Base-by-base conservation (phyloP, 1,140 invertebrate genomes). In the Macrocentrus cingulum region DNA sequence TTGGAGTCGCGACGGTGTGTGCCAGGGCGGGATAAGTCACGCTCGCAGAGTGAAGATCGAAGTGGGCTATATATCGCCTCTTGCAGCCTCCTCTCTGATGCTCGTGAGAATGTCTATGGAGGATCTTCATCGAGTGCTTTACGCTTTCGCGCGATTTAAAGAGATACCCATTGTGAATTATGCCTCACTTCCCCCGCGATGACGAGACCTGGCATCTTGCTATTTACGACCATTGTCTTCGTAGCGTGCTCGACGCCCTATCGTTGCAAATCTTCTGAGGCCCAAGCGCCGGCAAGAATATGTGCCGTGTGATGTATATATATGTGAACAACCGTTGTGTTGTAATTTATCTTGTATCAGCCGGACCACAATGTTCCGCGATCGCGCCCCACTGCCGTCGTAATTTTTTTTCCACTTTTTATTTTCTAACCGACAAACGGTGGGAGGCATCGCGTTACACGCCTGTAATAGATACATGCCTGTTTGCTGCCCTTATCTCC, bases 381-480 rank as follows among this genome's bases (percentile, higher is more conserved):
- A 34, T 11, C 13, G 4, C 36, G 34, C 32, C 54, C 25, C 44
- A 18, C 54, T 46, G 18, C 44, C 29, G 9, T 46, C 42, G 19
- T 34, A 34, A 18, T 56, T 9, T 46, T 46, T 48, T 56, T 48
- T 46, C 8, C 49, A 1, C 11, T 16, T 51, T 34, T 36, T 9
- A 18, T 37, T 50, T 29, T 50, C 36, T 13, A 42, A 13, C 53
- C 22, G 18, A 39, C 48, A 11, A 23, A 51, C 41, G 56, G 37
- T 42, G 50, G 51, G 42, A 51, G 52, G 29, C 25, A 62, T 62
- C 56, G 45, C 22, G 32, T 59, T 59, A 56, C 61, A 58, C 29
- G 18, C 36, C 45, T 56, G 61, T 62, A 62, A 62, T 62, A 62
- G 61, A 62, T 62, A 59, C 61, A 41, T 62, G 56, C 56, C 56